Evolutionary conservation across 1,140 invertebrate species (phyloP), one percentile per base, ranked within the genome.

Genomic region (Heliothis virescens): DNA sequence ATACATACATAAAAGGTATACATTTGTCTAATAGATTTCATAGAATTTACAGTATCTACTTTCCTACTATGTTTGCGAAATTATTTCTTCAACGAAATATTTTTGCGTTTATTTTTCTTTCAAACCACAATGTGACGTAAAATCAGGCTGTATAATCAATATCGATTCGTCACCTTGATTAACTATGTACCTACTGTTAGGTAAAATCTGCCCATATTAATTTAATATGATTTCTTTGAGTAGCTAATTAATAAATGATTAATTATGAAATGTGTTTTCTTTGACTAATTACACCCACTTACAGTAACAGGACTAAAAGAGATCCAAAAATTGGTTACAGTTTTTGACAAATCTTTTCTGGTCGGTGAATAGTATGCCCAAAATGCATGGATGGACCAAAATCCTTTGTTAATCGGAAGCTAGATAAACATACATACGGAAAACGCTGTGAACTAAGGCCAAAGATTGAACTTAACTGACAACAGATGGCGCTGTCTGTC

Each of bases 221-320:
- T 69, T 75, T 63, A 79, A 74, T 62, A 76, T 74, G 71, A 72
- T 80, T 84, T 82, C 78, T 78, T 78, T 80, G 82, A 81, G 84
- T 85, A 85, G 84, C 82, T 83, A 82, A 81, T 84, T 80, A 84
- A 84, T 82, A 74, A 80, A 80, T 67, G 52, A 80, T 77, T 78
- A 82, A 78, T 77, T 63, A 69, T 63, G 18, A 65, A 50, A 59
- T 63, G 16, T 59, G 77, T 79, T 52, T 81, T 69, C n/a, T 78
- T 83, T 80, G 53, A n/a, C 21, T 9, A 55, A 21, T 13, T 50
- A 16, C 65, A 15, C 4, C 34, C 2, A 13, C 3, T 59, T 59
- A 15, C 52, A 15, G 52, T 5, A 41, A 1, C 3, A 34, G 3
- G 7, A 34, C 0, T 3, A 34, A 34, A 2, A 41, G 21, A 41